Conservation (phyloP, 1,140 invertebrate genomes). For the Chironomus striatipennis region DNA sequence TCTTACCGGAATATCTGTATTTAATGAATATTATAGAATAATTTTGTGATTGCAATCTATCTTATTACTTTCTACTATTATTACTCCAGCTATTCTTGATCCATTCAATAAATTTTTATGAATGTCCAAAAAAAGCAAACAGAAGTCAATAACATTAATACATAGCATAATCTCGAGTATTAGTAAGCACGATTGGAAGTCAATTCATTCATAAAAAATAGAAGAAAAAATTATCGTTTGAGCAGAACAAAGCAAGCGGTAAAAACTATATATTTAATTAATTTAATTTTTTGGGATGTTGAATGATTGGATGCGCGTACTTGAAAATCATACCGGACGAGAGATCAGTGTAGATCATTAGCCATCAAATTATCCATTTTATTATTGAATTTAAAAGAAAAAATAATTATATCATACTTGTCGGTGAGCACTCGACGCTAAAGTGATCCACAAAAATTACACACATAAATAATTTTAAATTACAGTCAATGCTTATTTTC, state of each 20-base stretch:
- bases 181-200: not conserved
- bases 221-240: not conserved
- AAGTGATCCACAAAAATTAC: slow-evolving; percentile 3
- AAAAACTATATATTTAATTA: not conserved
- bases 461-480: not conserved
- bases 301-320: not conserved
- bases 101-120: not conserved
- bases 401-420: slow-evolving; percentile 4
- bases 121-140: not conserved
- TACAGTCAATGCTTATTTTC: not conserved
- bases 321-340: not conserved
- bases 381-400: not conserved
- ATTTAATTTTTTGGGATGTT: not conserved
- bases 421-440: not conserved
- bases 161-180: not conserved
- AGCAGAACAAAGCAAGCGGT: not conserved
- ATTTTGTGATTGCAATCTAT: not conserved
- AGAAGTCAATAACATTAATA: too few species aligned
- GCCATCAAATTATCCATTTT: not conserved
- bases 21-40: not conserved
- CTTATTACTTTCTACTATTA: not conserved
- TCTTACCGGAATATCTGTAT: too few species aligned
- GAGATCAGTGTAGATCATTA: not conserved
- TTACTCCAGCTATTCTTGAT: not conserved
- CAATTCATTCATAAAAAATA: not conserved